phyloP scores from a whole-genome alignment of 2,888 invertebrate species.

The Chromoteleia sp. region DNA sequence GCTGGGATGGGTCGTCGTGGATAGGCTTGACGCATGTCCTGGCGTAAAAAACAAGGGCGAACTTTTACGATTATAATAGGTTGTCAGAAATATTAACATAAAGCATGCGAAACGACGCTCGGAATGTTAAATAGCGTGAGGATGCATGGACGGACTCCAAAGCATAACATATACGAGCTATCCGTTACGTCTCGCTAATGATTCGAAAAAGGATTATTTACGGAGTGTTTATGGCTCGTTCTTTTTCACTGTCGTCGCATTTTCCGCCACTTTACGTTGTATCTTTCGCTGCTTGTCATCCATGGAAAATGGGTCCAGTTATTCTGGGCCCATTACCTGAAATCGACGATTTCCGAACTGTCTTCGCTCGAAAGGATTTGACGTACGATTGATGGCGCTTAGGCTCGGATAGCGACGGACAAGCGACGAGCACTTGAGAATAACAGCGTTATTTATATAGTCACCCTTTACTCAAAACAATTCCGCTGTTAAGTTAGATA shows the following conservation, averaged over 20 bases:
- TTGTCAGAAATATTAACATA: no score
- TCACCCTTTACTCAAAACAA: neutral
- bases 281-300: no score
- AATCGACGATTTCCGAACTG: no score
- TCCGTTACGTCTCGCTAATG: slow-evolving; percentile 31
- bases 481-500: slow-evolving; percentile 13
- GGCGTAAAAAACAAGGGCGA: no score
- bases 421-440: slow-evolving; percentile 17
- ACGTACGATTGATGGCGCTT: slow-evolving; percentile 30
- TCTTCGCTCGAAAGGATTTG: neutral
- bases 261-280: slow-evolving; percentile 4
- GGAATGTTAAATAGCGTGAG: slow-evolving; percentile 49
- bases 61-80: no score
- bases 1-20: no score
- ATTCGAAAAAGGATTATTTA: slow-evolving; percentile 43
- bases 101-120: slow-evolving; percentile 41
- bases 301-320: no score
- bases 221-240: slow-evolving; percentile 34
- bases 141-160: slow-evolving; percentile 13
- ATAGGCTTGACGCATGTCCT: no score
- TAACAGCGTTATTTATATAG: slow-evolving; percentile 15
- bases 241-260: slow-evolving; percentile 3
- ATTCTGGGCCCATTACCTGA: neutral
- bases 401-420: slow-evolving; percentile 4
- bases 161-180: slow-evolving; percentile 35